Conservation (phyloP, 2,113 vertebrate species). For the Colinus virginianus region DNA sequence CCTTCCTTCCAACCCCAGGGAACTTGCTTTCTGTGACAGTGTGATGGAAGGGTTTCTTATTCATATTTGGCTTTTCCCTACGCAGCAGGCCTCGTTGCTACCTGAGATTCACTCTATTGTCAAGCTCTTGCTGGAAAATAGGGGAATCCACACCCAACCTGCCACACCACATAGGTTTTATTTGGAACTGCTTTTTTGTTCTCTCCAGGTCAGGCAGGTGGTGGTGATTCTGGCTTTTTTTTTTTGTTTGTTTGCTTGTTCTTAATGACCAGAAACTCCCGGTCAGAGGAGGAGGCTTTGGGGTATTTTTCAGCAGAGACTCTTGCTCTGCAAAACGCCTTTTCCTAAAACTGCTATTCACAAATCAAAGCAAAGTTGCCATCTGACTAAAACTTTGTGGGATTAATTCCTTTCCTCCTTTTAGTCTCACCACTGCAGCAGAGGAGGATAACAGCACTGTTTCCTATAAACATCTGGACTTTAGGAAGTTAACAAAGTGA, state of each 20-base stretch:
- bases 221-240: background rate
- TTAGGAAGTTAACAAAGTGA: background rate
- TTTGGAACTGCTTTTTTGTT: background rate
- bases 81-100: constrained; percentile 35
- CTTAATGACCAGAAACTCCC: background rate
- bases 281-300: background rate
- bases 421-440: background rate
- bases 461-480: background rate
- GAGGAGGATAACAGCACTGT: background rate
- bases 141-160: background rate
- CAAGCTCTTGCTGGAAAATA: constrained; percentile 30
- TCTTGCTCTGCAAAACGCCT: constrained; percentile 40
- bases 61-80: constrained; percentile 52
- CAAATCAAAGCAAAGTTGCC: constrained; percentile 44
- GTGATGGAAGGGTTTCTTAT: constrained; percentile 74
- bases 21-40: constrained; percentile 61
- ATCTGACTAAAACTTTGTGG: constrained; percentile 57
- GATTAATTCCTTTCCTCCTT: constrained; percentile 45
- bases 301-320: background rate
- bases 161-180: background rate
- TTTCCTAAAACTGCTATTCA: constrained; percentile 50
- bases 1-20: constrained; percentile 70
- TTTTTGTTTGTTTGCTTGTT: background rate
- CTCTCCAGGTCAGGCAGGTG: background rate
- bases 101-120: constrained; percentile 69